Evolutionary conservation across 2,888 invertebrate genomes (phyloP), one percentile per base, ranked within the genome.

Genomic region (Parthenolecanium corni): DNA sequence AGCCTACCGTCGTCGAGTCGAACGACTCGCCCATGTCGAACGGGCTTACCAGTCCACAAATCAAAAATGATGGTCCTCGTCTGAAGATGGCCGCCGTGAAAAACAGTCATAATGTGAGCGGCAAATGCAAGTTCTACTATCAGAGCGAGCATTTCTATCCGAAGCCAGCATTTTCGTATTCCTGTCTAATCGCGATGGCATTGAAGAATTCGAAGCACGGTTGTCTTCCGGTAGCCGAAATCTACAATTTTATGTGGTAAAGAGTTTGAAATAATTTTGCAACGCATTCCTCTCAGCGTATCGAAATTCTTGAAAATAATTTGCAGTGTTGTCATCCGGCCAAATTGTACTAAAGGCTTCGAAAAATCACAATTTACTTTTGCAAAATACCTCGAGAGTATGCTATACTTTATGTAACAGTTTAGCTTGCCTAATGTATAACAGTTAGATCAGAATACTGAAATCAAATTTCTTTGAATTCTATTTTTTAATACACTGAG

Each of bases 211-310:
- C 95, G 66, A 82, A 86, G 69, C 88, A 88, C 62, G 96, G 96
- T 62, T 90, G 92, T 70, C 76, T 97, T 70, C 96, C 96, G 3
- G 97, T 97, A 38, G 94, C 94, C 12, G 97, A 97, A 77, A 97
- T 97, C 69, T 97, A 97, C 75, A 93, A 90, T 74, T 97, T 97
- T 73, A 95, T 97, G 89, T 96, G 93, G 88, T 90, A 76, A 82
- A 86, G 79, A 38, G n/a, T n/a, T n/a, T n/a, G n/a, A n/a, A n/a
- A n/a, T n/a, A n/a, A n/a, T n/a, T n/a, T n/a, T n/a, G n/a, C n/a
- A n/a, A n/a, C n/a, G n/a, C n/a, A n/a, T n/a, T n/a, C n/a, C n/a
- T n/a, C n/a, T n/a, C n/a, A n/a, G n/a, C n/a, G n/a, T n/a, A n/a
- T n/a, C n/a, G n/a, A n/a, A n/a, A n/a, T n/a, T n/a, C n/a, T n/a